Evolutionary conservation across 1,140 invertebrate genomes (phyloP).

Genomic region (Phymorhynchus buccinoides): DNA sequence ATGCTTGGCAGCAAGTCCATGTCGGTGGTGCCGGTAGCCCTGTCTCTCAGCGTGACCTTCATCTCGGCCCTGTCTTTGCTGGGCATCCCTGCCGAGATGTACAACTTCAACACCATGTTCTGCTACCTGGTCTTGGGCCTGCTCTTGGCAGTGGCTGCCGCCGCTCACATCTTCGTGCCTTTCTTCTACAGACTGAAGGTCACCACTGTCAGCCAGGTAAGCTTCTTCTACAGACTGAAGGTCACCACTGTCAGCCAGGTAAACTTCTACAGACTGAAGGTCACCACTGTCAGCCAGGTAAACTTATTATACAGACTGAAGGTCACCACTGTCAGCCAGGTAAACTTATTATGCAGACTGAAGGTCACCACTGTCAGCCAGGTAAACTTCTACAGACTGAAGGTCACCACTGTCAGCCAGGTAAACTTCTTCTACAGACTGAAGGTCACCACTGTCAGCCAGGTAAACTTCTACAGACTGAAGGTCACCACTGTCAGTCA

Average conservation of each 20-base stretch:
- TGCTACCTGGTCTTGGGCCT: constrained; percentile 58
- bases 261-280: no score
- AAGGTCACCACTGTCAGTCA: constrained; percentile 67
- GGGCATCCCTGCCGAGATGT: constrained; percentile 76
- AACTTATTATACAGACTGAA: no score
- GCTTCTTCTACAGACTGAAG: no score
- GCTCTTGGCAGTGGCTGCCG: constrained; percentile 53
- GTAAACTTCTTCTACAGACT: no score
- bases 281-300: constrained; percentile 65
- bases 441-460: constrained; percentile 66
- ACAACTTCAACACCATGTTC: constrained; percentile 64
- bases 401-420: no score
- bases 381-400: no score
- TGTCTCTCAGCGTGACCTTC: constrained; percentile 79
- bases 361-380: no score
- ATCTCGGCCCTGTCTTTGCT: constrained; percentile 93
- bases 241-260: no score
- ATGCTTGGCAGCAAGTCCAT: constrained; percentile 76
- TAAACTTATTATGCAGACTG: no score
- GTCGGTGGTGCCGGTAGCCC: constrained; percentile 75
- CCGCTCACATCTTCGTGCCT: constrained; percentile 67
- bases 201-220: constrained; percentile 67
- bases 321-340: no score
- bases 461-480: no score
- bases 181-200: constrained; percentile 67